Percentiles rank a stretch among this genome's conserved stretches.
Evolutionary conservation across 2,113 vertebrate species (phyloP).

Genomic region (Synchiropus splendidus): DNA sequence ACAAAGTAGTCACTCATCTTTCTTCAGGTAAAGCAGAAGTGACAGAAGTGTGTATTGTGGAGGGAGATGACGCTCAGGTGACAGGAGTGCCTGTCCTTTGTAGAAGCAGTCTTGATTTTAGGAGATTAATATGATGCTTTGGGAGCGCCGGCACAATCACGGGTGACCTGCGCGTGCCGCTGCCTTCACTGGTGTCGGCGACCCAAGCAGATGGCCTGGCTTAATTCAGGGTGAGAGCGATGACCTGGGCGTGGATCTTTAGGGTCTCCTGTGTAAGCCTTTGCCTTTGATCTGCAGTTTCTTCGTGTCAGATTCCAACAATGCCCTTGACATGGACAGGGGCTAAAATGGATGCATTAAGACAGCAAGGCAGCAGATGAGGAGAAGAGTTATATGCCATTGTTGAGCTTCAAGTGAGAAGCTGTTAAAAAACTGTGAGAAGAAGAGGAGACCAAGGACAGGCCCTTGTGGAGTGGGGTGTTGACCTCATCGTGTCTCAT

Average conservation of each 20-base stretch:
- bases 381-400: too few relatives aligned
- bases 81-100: conserved; percentile 34
- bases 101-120: conserved; percentile 38
- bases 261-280: not conserved
- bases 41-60: conserved; percentile 18
- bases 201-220: conserved; percentile 37
- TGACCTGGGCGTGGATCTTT: conserved; percentile 10
- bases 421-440: too few relatives aligned
- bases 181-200: conserved; percentile 17
- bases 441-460: too few relatives aligned
- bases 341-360: too few relatives aligned
- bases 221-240: conserved; percentile 28
- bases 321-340: too few relatives aligned
- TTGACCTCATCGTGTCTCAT: too few relatives aligned
- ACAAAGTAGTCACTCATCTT: not conserved
- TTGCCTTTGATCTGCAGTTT: not conserved
- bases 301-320: too few relatives aligned
- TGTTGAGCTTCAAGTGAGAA: too few relatives aligned
- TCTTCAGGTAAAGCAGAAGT: conserved; percentile 17
- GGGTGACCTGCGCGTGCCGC: conserved; percentile 20
- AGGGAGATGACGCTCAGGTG: conserved; percentile 9
- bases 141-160: conserved; percentile 18
- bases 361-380: too few relatives aligned
- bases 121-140: conserved; percentile 42
- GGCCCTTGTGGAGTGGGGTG: too few relatives aligned